These are phyloP conservation scores for Rhynchomys soricoides DNA, from an alignment of 2,113 vertebrate species.

Conservation along the genomic window DNA sequence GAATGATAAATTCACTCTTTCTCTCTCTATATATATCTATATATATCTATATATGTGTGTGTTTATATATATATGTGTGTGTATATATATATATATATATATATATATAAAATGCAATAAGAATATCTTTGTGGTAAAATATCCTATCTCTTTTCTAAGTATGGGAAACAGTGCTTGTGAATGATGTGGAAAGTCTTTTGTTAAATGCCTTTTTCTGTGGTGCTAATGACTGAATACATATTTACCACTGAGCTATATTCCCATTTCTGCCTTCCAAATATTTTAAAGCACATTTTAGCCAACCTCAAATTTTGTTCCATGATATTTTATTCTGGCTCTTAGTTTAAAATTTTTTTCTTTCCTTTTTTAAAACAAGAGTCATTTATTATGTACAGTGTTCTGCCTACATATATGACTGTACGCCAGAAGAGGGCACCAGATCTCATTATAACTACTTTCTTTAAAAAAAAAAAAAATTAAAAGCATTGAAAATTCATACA, in stretches of 20 bases:
- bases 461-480: neutral
- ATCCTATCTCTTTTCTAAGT: neutral
- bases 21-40: neutral
- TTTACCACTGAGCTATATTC: neutral
- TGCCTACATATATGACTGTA: no score
- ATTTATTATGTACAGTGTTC: no score
- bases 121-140: neutral
- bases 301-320: constrained; percentile 18
- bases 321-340: constrained; percentile 13
- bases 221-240: neutral
- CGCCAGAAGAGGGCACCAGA: no score
- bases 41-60: no score
- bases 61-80: neutral
- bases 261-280: neutral
- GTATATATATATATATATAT: neutral
- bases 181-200: neutral
- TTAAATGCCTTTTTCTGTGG: neutral
- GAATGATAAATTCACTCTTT: constrained; percentile 45
- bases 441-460: neutral
- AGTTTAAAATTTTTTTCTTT: neutral
- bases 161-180: neutral
- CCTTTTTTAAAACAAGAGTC: no score
- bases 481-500: neutral
- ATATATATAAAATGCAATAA: neutral
- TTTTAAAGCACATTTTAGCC: constrained; percentile 15